Conservation (phyloP, 1,140 invertebrate species). For the Eumeta japonica region DNA sequence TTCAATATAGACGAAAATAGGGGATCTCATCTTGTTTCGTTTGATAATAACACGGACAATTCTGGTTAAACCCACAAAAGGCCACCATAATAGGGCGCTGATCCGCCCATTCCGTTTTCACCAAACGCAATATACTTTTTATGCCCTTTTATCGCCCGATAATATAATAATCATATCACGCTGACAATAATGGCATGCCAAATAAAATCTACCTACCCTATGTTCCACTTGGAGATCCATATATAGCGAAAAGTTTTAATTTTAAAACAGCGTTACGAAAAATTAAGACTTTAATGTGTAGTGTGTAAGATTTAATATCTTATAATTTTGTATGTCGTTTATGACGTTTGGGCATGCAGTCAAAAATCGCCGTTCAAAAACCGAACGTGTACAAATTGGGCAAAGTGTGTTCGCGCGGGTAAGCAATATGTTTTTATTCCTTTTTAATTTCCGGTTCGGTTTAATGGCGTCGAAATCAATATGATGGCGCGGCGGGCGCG, state of each 20-base stretch:
- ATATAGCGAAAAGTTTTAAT: slow-evolving; percentile 15
- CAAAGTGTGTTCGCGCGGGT: slow-evolving; percentile 50
- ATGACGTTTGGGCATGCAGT: slow-evolving; percentile 20
- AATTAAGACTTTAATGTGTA: slow-evolving; percentile 8
- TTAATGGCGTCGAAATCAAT: slow-evolving; percentile 57
- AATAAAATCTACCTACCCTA: slow-evolving; percentile 52
- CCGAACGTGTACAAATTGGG: slow-evolving; percentile 52
- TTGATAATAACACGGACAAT: slow-evolving; percentile 32
- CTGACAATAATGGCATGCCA: slow-evolving; percentile 54
- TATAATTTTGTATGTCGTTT: slow-evolving; percentile 10
- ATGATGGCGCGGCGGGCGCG: slow-evolving; percentile 49
- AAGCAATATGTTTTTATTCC: slow-evolving; percentile 56
- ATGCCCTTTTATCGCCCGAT: slow-evolving; percentile 52
- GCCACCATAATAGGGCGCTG: slow-evolving; percentile 44
- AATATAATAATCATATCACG: slow-evolving; percentile 56
- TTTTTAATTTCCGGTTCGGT: slow-evolving; percentile 56
- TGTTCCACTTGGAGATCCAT: no score
- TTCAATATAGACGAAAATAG: no score
- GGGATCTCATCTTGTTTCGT: no score
- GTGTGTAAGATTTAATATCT: slow-evolving; percentile 14
- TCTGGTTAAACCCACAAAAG: slow-evolving; percentile 42
- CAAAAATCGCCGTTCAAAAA: slow-evolving; percentile 39
- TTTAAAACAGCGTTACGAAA: slow-evolving; percentile 20
- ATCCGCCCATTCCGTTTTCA: slow-evolving; percentile 42
- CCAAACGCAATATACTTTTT: slow-evolving; percentile 49